Base-by-base conservation (phyloP, 1,140 invertebrate genomes). In the Lepidostoma basale region DNA sequence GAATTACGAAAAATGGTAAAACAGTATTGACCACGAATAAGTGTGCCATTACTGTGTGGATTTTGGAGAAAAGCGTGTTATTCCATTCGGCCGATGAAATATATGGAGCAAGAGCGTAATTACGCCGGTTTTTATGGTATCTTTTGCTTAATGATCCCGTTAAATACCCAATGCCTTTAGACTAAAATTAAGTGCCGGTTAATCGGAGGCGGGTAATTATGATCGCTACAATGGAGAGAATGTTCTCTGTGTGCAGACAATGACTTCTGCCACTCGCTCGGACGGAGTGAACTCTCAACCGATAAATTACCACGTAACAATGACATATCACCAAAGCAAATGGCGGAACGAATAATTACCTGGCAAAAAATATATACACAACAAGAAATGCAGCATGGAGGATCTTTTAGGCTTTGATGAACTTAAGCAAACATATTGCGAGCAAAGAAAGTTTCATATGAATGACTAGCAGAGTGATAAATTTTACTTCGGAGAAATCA, bases 231-330 rank as follows among this genome's bases (percentile, higher is more conserved):
- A 59, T 25, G 26, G 33, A 3, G 28, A 30, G 33, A 30, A 60
- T 25, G 23, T 22, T 60, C 20, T 60, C n/a, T 33, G 28, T 18
- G 30, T 33, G 16, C 12, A 20, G 14, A 56, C 52, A 16, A 33
- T 56, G 52, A 56, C 26, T 56, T 60, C 12, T 25, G n/a, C 36
- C 56, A 60, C 25, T 59, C 36, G 33, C 22, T 20, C 20, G 25
- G 22, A 8, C 39, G 20, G 45, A 30, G n/a, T 66, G 63, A 66
- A 66, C 63, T 66, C 49, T 58, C 58, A 28, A 66, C 63, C 63
- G 47, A 58, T 30, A 66, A 66, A 66, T 56, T 58, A 44, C 49
- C 47, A 26, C 12, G 30, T 25, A 56, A 66, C 63, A 66, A 66
- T 66, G 49, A 40, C 23, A 45, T 9, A 42, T 56, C 33, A 65